Base-by-base conservation (phyloP, 2,888 invertebrate species). In the Callinectes sapidus region DNA sequence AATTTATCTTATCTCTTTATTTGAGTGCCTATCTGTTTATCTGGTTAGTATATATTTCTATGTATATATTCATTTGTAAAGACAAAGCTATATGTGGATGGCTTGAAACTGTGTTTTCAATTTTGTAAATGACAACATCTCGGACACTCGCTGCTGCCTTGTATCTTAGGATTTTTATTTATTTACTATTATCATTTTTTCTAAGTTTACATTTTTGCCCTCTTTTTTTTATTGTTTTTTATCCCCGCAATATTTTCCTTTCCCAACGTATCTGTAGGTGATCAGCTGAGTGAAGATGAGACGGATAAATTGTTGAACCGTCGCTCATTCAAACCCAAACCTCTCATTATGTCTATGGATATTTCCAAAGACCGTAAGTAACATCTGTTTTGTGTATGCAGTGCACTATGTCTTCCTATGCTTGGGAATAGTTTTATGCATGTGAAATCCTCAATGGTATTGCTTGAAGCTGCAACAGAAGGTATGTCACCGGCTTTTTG, bases 331-430 rank as follows among this genome's bases (percentile, higher is more conserved):
- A 97, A 96, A 96, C 96, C 97, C 95, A 97, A 97, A 96, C 97
- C 97, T 94, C 97, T 97, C 95, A 96, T 97, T 95, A 96, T 97
- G 95, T 97, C 97, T 92, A 96, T 97, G 95, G 97, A 97, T 95
- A 96, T 96, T 95, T 96, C 97, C 61, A 92, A 90, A 23, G 94
- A 94, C 81, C 55, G 94, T 94, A 93, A 92, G 94, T 92, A 91
- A 54, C 32, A 32, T 32, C 90, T 48, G 28, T 71, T 81, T 28
- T 89, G 48, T 90, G 90, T 87, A 91, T 91, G 35, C 14, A 39
- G 54, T 66, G 32, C n/a, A 81, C 35, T 16, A 81, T 16, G 32
- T n/a, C 81, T 81, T 81, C 35, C 81, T 35, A 16, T 35, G 35
- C 35, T 35, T 32, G 81, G 81, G 71, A 77, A 61, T 61, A 18